phyloP scores from a whole-genome alignment of 2,113 vertebrate species.

The Charina bottae region DNA sequence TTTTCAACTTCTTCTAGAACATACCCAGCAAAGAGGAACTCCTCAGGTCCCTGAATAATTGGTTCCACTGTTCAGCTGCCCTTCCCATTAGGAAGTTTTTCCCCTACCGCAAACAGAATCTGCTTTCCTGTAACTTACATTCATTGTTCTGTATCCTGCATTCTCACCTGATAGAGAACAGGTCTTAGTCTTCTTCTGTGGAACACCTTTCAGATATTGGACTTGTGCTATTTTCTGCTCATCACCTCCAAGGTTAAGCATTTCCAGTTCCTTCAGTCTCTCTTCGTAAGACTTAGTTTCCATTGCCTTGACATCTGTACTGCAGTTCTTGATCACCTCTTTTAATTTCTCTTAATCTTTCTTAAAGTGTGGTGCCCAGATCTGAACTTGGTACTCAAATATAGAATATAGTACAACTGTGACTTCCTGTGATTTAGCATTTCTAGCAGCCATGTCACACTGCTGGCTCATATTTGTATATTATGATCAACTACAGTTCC shows the following conservation, averaged over 20 bases:
- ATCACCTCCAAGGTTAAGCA: background rate
- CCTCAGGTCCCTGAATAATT: background rate
- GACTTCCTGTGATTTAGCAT: background rate
- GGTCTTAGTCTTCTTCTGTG: background rate
- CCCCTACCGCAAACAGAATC: background rate
- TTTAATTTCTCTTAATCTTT: background rate
- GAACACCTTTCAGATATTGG: background rate
- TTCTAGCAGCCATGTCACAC: background rate
- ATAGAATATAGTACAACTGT: background rate
- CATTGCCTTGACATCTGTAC: background rate
- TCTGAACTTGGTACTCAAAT: background rate
- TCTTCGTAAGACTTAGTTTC: background rate
- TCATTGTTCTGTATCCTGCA: background rate
- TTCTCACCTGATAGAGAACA: background rate
- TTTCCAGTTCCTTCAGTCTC: background rate
- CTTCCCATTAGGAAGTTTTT: background rate
- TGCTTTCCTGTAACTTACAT: background rate
- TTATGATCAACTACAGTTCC: background rate
- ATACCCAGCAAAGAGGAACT: background rate
- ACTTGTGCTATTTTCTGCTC: background rate
- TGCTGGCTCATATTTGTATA: background rate
- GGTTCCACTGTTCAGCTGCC: background rate
- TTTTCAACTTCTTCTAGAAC: background rate
- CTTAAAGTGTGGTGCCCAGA: background rate
- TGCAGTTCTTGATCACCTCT: background rate